Conservation (phyloP, 2,888 invertebrate species). For the Ceriagrion tenellum region DNA sequence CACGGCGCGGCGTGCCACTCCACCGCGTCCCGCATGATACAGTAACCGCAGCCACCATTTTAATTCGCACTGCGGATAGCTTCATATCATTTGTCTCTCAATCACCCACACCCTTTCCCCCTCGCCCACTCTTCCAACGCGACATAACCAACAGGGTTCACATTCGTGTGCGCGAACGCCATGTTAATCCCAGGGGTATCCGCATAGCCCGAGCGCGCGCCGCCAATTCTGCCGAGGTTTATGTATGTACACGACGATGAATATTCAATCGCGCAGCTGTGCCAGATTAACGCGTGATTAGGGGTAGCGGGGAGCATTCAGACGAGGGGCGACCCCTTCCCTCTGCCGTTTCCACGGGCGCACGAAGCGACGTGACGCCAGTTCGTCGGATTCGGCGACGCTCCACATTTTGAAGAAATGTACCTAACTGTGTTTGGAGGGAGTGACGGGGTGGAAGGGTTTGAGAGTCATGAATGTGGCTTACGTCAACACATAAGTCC, state of each 20-base stretch:
- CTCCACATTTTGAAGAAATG: background rate
- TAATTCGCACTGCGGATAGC: background rate
- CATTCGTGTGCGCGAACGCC: background rate
- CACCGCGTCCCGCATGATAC: background rate
- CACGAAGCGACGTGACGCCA: background rate
- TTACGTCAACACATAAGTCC: too few relatives aligned
- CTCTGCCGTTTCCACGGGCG: background rate
- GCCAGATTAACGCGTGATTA: slow-evolving; percentile 31
- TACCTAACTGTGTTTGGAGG: background rate
- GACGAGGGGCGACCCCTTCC: background rate
- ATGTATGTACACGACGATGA: slow-evolving; percentile 12
- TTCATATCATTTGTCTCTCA: background rate
- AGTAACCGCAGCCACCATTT: background rate
- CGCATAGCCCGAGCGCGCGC: background rate
- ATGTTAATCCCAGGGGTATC: background rate
- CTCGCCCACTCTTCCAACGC: background rate
- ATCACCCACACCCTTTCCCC: background rate
- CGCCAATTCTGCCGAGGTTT: slow-evolving; percentile 4
- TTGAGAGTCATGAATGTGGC: too few relatives aligned
- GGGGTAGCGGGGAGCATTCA: background rate
- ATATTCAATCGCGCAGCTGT: slow-evolving; percentile 26
- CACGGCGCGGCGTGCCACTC: background rate
- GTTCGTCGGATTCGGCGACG: background rate
- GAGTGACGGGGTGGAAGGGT: too few relatives aligned
- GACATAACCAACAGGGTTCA: background rate